phyloP scores from a whole-genome alignment of 2,113 vertebrate genomes.

The Danionella cerebrum region DNA sequence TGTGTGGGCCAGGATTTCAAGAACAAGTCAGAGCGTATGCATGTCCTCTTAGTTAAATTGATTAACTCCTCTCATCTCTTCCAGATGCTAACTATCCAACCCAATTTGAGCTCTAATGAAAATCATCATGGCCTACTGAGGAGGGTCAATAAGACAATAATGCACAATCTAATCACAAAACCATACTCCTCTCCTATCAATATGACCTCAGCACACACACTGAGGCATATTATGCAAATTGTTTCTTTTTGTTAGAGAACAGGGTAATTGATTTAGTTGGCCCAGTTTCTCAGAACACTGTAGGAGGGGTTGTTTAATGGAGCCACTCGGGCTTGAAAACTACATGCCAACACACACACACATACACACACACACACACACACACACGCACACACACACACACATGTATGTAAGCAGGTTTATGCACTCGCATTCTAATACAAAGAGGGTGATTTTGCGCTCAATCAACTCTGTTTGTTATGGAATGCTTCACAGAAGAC shows the following conservation, averaged over 20 bases:
- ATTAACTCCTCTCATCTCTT: slow-evolving; percentile 32
- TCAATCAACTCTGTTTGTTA: background rate
- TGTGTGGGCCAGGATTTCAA: background rate
- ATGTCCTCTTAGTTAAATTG: slow-evolving; percentile 9
- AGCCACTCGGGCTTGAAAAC: background rate
- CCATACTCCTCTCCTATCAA: background rate
- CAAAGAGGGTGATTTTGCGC: background rate
- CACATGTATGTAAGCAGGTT: background rate
- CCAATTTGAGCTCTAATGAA: slow-evolving; percentile 25
- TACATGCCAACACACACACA: background rate
- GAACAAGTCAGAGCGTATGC: background rate
- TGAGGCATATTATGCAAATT: slow-evolving; percentile 16
- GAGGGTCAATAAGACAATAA: slow-evolving; percentile 23
- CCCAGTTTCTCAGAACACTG: background rate
- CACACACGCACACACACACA: too few relatives aligned
- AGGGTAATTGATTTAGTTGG: slow-evolving; percentile 27
- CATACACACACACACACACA: too few relatives aligned
- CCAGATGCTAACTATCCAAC: slow-evolving; percentile 29
- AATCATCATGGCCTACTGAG: slow-evolving; percentile 1
- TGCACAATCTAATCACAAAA: slow-evolving; percentile 28
- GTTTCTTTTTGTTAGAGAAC: slow-evolving; percentile 24
- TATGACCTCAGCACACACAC: background rate
- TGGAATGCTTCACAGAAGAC: background rate
- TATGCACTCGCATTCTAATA: background rate
- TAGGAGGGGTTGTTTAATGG: slow-evolving; percentile 7